phyloP scores from a whole-genome alignment of 2,113 vertebrate genomes.

The Helogale parvula region DNA sequence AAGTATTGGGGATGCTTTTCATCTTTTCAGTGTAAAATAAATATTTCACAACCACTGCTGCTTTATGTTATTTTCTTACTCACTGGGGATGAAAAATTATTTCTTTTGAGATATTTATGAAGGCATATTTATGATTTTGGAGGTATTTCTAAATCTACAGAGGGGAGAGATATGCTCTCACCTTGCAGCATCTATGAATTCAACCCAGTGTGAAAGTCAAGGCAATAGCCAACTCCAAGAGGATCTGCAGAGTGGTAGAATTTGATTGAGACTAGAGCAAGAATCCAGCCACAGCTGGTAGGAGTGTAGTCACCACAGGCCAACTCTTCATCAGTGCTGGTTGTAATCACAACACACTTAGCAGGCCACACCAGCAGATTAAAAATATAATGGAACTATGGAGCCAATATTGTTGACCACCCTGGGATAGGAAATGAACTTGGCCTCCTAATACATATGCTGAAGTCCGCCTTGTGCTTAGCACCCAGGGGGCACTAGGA shows the following conservation, averaged over 20 bases:
- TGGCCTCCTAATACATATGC: neutral
- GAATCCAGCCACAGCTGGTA: neutral
- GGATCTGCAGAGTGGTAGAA: neutral
- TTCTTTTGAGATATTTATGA: neutral
- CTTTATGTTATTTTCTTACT: neutral
- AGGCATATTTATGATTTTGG: neutral
- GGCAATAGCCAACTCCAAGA: neutral
- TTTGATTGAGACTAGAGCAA: neutral
- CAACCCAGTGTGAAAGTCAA: neutral
- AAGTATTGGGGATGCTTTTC: neutral
- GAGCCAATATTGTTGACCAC: neutral
- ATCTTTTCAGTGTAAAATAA: conserved; percentile 18
- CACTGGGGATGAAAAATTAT: neutral
- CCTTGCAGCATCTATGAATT: neutral
- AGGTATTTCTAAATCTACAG: neutral
- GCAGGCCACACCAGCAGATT: neutral
- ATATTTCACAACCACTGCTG: neutral
- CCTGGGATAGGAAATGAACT: neutral
- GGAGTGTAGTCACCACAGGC: neutral
- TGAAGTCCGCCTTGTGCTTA: neutral
- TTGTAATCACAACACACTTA: neutral
- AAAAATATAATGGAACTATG: neutral
- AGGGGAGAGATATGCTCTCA: neutral
- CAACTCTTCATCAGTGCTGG: neutral
- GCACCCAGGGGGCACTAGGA: neutral